A percentile compares a stretch with the other conserved stretches of the same genome.
These are phyloP conservation scores for Phaenicophaeus curvirostris DNA, from an alignment of 2,797 vertebrate genomes.

Conservation along the genomic window DNA sequence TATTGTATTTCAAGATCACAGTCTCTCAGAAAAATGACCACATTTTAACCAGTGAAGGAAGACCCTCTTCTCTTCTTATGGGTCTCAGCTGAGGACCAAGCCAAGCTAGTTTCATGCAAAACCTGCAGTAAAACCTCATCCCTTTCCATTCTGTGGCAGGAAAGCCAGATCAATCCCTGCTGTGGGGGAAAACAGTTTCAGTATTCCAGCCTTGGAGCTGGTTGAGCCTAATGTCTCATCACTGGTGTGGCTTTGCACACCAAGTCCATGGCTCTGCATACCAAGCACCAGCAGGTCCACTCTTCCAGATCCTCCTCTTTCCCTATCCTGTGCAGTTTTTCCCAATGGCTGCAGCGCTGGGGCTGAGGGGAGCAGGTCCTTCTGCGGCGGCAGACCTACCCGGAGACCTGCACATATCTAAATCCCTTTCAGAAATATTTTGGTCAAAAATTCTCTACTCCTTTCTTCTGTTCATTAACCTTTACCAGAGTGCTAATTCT, in stretches of 20 bases:
- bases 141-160: no score
- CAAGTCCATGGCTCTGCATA: neutral
- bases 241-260: neutral
- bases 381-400: neutral
- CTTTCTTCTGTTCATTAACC: constrained; percentile 27
- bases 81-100: neutral
- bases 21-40: neutral
- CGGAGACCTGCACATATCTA: neutral
- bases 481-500: constrained; percentile 20
- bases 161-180: neutral
- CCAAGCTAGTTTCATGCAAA: rapidly evolving
- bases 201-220: neutral
- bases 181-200: rapidly evolving
- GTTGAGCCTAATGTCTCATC: neutral
- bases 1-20: neutral
- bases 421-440: neutral
- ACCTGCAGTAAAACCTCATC: rapidly evolving
- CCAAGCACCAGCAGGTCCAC: neutral
- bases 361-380: neutral
- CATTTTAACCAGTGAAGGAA: neutral
- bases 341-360: rapidly evolving
- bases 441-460: neutral
- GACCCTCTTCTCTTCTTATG: rapidly evolving
- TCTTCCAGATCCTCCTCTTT: neutral
- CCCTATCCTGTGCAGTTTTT: neutral